phyloP scores from a whole-genome alignment of 2,888 invertebrate species.

The Plebejus anna region DNA sequence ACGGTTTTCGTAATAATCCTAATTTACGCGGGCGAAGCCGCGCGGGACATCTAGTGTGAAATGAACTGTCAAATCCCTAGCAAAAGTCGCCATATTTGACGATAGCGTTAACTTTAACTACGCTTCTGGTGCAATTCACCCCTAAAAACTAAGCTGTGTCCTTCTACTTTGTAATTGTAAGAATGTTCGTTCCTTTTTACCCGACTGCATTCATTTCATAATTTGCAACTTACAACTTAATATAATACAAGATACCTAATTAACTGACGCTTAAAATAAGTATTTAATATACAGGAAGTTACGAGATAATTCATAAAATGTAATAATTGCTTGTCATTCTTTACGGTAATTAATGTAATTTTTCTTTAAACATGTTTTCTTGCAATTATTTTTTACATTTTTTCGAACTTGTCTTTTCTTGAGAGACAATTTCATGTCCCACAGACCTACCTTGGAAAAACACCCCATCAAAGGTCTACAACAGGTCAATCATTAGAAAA shows the following conservation, averaged over 20 bases:
- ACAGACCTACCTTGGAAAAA: too few relatives aligned
- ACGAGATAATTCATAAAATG: neutral
- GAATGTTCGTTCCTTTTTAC: neutral
- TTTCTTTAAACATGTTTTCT: neutral
- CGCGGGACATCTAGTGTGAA: too few relatives aligned
- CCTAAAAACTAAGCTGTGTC: neutral
- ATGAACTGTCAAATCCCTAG: too few relatives aligned
- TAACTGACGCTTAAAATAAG: neutral
- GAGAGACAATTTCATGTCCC: neutral
- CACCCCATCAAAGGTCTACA: neutral
- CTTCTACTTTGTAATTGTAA: neutral
- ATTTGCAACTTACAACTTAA: neutral
- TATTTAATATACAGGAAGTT: neutral
- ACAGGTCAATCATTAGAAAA: neutral
- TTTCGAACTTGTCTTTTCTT: neutral
- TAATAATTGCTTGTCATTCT: neutral
- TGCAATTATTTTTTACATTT: neutral
- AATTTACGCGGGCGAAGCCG: too few relatives aligned
- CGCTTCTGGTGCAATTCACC: too few relatives aligned
- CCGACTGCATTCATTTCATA: neutral
- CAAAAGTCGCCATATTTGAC: too few relatives aligned
- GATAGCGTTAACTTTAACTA: too few relatives aligned
- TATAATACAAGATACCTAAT: constrained; percentile 16
- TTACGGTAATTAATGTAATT: neutral
- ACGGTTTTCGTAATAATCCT: too few relatives aligned